Evolutionary conservation across 1,140 invertebrate genomes (phyloP).

Genomic region (Papilio xuthus): DNA sequence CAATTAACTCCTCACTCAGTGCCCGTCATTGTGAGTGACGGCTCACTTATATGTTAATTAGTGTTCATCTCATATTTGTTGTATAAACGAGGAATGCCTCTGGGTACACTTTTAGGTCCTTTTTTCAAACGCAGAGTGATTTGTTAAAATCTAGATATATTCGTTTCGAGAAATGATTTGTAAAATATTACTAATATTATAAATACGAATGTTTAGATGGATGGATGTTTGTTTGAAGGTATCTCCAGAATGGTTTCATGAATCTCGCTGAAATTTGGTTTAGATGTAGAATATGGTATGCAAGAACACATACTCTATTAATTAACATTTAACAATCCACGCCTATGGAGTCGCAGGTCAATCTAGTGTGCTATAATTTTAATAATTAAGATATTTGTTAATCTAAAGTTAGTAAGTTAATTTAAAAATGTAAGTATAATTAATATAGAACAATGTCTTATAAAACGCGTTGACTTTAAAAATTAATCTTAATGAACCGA

Average conservation of each 20-base stretch:
- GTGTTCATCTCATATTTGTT: slow-evolving; percentile 15
- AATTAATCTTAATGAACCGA: background rate
- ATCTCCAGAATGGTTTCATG: too few species aligned
- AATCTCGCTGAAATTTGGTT: too few species aligned
- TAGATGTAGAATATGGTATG: too few species aligned
- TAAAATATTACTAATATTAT: background rate
- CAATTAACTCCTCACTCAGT: slow-evolving; percentile 41
- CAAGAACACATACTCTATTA: too few species aligned
- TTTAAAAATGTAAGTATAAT: background rate
- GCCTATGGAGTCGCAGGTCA: too few species aligned
- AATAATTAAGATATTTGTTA: too few species aligned
- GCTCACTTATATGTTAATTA: slow-evolving; percentile 33
- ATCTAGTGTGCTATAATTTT: too few species aligned
- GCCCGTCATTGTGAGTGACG: slow-evolving; percentile 32
- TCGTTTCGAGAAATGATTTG: background rate
- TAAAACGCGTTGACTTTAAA: background rate
- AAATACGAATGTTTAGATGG: too few species aligned
- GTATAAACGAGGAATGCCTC: slow-evolving; percentile 3
- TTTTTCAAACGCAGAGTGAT: background rate
- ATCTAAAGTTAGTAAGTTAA: too few species aligned
- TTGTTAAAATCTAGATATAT: background rate
- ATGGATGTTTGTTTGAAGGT: too few species aligned
- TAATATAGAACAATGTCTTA: background rate
- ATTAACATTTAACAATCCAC: too few species aligned
- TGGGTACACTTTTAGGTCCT: slow-evolving; percentile 4